These are phyloP conservation scores for Pseudotriccus pelzelni DNA, from an alignment of 2,797 vertebrate species.

Conservation along the genomic window DNA sequence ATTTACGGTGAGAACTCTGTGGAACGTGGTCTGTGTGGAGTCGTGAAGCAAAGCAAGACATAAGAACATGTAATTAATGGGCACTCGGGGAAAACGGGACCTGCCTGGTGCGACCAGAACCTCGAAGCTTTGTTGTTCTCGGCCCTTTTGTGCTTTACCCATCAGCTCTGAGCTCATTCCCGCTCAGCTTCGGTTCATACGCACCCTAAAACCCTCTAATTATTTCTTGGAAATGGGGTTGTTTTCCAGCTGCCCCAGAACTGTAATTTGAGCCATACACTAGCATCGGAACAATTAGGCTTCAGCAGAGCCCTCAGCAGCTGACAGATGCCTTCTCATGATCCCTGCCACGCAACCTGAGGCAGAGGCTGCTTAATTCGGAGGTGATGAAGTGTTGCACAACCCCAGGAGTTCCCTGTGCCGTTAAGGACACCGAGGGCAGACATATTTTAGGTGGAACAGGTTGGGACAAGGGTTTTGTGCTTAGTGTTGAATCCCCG, in stretches of 20 bases:
- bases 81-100: neutral
- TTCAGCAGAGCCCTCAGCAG: neutral
- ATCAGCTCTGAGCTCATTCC: neutral
- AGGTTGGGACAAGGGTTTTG: neutral
- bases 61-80: neutral
- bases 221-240: neutral
- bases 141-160: neutral
- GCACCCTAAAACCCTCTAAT: neutral
- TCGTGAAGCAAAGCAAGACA: neutral
- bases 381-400: slow-evolving; percentile 7
- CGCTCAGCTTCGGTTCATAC: neutral
- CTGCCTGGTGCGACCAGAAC: neutral
- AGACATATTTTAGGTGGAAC: neutral
- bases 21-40: neutral
- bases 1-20: neutral
- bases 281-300: neutral
- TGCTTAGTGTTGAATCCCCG: neutral
- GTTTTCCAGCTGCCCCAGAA: neutral
- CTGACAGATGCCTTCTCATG: neutral
- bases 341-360: neutral
- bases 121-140: neutral
- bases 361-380: neutral
- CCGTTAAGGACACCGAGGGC: neutral
- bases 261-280: neutral
- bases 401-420: neutral